Percentiles rank a stretch among this genome's conserved stretches.
phyloP scores from a whole-genome alignment of 2,113 vertebrate species.

The Syngnathus scovelli region DNA sequence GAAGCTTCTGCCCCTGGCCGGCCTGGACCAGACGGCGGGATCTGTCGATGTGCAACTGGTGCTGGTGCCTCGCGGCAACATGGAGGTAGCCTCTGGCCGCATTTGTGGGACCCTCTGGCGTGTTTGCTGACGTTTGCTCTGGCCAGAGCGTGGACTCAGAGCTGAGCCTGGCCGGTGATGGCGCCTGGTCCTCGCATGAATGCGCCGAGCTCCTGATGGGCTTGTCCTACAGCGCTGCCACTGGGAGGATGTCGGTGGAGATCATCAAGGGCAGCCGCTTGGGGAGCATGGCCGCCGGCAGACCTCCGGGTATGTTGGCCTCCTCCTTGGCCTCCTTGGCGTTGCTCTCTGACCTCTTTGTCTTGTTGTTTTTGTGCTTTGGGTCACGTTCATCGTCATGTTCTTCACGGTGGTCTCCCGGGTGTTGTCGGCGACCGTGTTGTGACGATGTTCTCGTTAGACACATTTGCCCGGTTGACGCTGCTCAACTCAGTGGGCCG shows the following conservation, averaged over 20 bases:
- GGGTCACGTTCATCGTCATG: too few relatives aligned
- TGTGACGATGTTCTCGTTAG: slow-evolving; percentile 50
- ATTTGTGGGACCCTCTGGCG: background rate
- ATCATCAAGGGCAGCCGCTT: slow-evolving; percentile 98
- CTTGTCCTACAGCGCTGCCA: slow-evolving; percentile 89
- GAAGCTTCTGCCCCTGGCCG: slow-evolving; percentile 76
- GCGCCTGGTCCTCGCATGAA: slow-evolving; percentile 70
- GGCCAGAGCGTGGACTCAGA: slow-evolving; percentile 81
- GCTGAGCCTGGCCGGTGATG: slow-evolving; percentile 82
- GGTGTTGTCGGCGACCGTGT: too few relatives aligned
- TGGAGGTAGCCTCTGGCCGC: slow-evolving; percentile 68
- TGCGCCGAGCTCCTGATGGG: slow-evolving; percentile 86
- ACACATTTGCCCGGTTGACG: slow-evolving; percentile 87
- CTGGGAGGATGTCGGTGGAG: slow-evolving; percentile 92
- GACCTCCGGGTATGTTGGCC: slow-evolving; percentile 78
- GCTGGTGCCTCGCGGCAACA: slow-evolving; percentile 86
- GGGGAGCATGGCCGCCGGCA: slow-evolving; percentile 86
- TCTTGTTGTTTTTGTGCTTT: too few relatives aligned
- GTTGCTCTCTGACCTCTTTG: background rate
- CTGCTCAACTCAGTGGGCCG: slow-evolving; percentile 90
- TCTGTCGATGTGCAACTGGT: slow-evolving; percentile 75
- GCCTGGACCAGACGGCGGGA: slow-evolving; percentile 60
- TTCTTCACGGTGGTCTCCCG: background rate
- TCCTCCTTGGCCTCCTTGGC: background rate
- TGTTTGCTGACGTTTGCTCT: too few relatives aligned